Percentiles rank a stretch among this genome's conserved stretches.
Evolutionary conservation across 2,113 vertebrate species (phyloP).

Genomic region (Megalops atlanticus): DNA sequence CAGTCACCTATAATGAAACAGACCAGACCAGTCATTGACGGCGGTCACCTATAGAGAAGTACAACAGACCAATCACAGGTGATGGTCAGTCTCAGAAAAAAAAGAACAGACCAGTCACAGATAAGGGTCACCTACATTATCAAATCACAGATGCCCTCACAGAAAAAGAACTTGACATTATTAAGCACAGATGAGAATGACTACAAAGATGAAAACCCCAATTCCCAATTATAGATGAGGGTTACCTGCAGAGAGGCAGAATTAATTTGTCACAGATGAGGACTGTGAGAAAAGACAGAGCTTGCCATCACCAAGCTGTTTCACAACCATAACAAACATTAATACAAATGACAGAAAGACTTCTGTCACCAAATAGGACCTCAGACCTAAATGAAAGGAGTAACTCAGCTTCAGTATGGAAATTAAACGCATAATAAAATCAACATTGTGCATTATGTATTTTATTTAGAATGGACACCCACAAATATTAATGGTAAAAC

Average conservation of each 20-base stretch:
- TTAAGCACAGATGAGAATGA: neutral
- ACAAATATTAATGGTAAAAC: too few species aligned
- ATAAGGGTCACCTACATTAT: neutral
- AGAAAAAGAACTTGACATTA: neutral
- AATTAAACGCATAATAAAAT: too few species aligned
- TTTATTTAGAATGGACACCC: too few species aligned
- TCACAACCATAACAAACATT: too few species aligned
- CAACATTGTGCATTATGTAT: too few species aligned
- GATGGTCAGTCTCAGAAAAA: neutral
- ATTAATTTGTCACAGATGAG: neutral
- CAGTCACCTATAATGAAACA: conserved; percentile 67
- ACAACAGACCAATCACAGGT: neutral
- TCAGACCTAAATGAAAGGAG: too few species aligned
- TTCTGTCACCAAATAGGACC: too few species aligned
- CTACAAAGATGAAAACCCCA: neutral
- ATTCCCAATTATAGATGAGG: neutral
- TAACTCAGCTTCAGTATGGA: too few species aligned
- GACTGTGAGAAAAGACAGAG: too few species aligned
- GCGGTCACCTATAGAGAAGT: neutral
- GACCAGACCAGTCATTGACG: neutral
- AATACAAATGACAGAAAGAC: too few species aligned
- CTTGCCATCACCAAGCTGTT: too few species aligned
- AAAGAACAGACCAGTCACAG: neutral
- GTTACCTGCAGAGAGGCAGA: neutral
- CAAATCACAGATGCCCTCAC: neutral